phyloP scores from a whole-genome alignment of 2,797 vertebrate species.

The Bradypodion pumilum region DNA sequence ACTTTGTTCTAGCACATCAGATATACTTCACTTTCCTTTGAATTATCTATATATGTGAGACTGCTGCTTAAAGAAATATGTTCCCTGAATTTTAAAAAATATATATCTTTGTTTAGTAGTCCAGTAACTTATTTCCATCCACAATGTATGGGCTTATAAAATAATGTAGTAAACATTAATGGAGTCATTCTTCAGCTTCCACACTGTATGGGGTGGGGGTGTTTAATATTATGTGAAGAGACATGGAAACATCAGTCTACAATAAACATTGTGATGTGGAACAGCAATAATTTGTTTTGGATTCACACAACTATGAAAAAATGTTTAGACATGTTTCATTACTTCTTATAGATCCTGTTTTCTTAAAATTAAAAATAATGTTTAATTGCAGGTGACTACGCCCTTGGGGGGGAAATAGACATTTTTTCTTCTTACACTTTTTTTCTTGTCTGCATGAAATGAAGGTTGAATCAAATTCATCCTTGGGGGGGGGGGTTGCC shows the following conservation, averaged over 20 bases:
- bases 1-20: background rate
- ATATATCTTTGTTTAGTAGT: background rate
- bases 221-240: background rate
- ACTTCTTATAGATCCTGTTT: slow-evolving; percentile 3
- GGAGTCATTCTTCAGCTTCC: background rate
- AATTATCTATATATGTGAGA: background rate
- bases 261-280: slow-evolving; percentile 17
- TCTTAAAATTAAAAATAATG: background rate
- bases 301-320: slow-evolving; percentile 6
- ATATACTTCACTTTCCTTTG: background rate
- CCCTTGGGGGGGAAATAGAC: too few species aligned
- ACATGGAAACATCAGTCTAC: background rate
- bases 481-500: too few species aligned
- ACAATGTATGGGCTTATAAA: background rate
- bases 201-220: slow-evolving; percentile 18
- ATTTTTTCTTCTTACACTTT: too few species aligned
- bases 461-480: too few species aligned
- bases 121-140: background rate
- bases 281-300: slow-evolving; percentile 11
- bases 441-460: too few species aligned
- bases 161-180: background rate
- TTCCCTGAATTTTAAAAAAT: background rate
- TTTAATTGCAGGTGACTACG: too few species aligned
- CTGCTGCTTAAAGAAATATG: background rate
- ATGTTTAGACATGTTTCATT: background rate